A percentile compares a stretch with the other conserved stretches of the same genome.
Evolutionary conservation across 2,797 vertebrate genomes (phyloP).

Genomic region (Chromobotia macracanthus): DNA sequence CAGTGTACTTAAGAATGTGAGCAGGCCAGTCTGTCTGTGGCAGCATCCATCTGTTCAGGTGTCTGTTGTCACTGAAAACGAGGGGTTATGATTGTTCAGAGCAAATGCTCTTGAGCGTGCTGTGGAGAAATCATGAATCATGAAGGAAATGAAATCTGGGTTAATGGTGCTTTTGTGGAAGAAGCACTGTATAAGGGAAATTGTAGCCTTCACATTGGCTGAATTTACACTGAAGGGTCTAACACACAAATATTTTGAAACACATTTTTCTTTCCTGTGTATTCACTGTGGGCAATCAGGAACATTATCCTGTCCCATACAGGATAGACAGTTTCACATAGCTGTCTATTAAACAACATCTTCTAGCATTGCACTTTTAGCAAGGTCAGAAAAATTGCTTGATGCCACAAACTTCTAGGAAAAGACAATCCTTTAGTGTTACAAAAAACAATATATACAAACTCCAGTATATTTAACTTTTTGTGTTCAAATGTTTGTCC

Average conservation of each 20-base stretch:
- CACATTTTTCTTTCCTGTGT: too few relatives aligned
- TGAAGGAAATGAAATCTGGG: background rate
- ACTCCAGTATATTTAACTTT: background rate
- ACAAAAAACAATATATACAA: too few relatives aligned
- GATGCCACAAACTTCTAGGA: background rate
- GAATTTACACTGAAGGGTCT: background rate
- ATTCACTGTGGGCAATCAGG: too few relatives aligned
- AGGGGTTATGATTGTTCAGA: background rate
- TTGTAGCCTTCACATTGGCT: background rate
- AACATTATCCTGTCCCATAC: too few relatives aligned
- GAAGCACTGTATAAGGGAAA: too few relatives aligned
- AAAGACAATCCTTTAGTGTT: background rate
- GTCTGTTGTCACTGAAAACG: slow-evolving; percentile 25
- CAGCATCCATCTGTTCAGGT: slow-evolving; percentile 51
- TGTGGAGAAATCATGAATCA: slow-evolving; percentile 29
- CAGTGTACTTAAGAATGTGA: slow-evolving; percentile 43
- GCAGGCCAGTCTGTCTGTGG: slow-evolving; percentile 6
- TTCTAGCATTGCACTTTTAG: too few relatives aligned
- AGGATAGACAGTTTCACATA: too few relatives aligned
- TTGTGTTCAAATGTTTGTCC: background rate
- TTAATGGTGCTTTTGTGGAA: slow-evolving; percentile 7
- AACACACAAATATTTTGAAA: background rate
- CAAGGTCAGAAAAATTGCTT: too few relatives aligned
- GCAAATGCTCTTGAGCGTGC: slow-evolving; percentile 9
- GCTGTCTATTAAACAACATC: too few relatives aligned